Evolutionary conservation across 2,797 vertebrate species (phyloP), one percentile per base, ranked within the genome.

Genomic region (Staurois parvus): DNA sequence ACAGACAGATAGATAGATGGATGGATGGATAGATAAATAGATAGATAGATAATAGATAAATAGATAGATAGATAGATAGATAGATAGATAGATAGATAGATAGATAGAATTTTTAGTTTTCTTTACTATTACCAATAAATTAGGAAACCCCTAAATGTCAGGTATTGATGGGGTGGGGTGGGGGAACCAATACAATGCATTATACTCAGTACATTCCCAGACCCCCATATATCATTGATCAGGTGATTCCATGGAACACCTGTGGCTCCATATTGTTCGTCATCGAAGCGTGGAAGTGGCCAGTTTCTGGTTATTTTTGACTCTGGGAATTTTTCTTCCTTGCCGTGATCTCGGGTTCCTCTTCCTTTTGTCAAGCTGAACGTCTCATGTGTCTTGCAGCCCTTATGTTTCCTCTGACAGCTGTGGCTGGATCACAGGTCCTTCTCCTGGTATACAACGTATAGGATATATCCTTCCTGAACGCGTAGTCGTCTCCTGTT

Each of bases 261-360:
- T 62, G 59, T 24, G 8, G 7, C 21, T 62, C 21, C n/a, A 12
- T 62, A 62, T 62, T 62, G 3, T n/a, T 26, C 6, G 15, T 48
- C 15, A 2, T 12, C 12, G 42, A 45, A 45, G 42, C n/a, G 24
- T 24, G 59, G 59, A 62, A 62, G 59, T n/a, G 24, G 6, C 24
- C 59, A 24, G n/a, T 26, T 24, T 37, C 6, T 9, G 10, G 7
- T 10, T 62, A 62, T 68, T 75, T 42, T 72, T 62, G 64, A 45
- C 52, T 77, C 45, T n/a, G 48, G 32, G 28, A 56, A 29, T 70
- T 72, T 15, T 32, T 19, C 40, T 78, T 32, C 13, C 76, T 79
- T 72, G 30, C 48, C 19, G 15, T 11, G 40, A 79, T 85, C 76
- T 69, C 37, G 73, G 76, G 19, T 73, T 79, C 83, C 83, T 59